phyloP scores from a whole-genome alignment of 2,888 invertebrate genomes.

The Oxystoma pomonae region DNA sequence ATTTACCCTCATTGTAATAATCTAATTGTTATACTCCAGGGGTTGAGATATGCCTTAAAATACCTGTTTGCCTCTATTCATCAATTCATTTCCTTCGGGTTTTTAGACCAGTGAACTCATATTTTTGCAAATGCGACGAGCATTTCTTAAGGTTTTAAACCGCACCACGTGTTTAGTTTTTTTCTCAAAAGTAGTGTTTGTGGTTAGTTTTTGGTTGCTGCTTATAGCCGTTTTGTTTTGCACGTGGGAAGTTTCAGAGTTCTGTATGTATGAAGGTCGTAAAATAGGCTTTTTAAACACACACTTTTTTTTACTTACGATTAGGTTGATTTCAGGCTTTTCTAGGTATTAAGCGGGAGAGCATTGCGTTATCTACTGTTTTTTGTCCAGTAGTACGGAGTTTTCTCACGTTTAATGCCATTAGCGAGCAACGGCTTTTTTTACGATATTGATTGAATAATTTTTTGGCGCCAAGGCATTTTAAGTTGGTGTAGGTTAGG shows the following conservation, averaged over 20 bases:
- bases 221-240: no score
- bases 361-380: slow-evolving; percentile 34
- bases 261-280: no score
- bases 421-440: neutral
- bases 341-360: slow-evolving; percentile 35
- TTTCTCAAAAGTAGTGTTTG: slow-evolving; percentile 1
- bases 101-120: neutral
- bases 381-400: slow-evolving; percentile 40
- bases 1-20: neutral
- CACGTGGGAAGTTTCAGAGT: no score
- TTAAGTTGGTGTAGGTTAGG: no score
- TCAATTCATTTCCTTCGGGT: neutral
- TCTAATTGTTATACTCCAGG: neutral
- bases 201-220: neutral
- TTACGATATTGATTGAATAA: no score
- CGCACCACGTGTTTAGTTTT: slow-evolving; percentile 2
- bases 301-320: neutral
- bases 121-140: neutral
- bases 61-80: neutral
- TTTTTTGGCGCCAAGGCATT: no score
- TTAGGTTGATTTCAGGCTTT: slow-evolving; percentile 11
- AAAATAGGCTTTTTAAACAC: neutral
- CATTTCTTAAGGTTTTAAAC: no score
- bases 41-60: neutral
- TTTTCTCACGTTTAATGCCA: slow-evolving; percentile 36